phyloP scores from a whole-genome alignment of 2,113 vertebrate species.

The Etheostoma cragini region DNA sequence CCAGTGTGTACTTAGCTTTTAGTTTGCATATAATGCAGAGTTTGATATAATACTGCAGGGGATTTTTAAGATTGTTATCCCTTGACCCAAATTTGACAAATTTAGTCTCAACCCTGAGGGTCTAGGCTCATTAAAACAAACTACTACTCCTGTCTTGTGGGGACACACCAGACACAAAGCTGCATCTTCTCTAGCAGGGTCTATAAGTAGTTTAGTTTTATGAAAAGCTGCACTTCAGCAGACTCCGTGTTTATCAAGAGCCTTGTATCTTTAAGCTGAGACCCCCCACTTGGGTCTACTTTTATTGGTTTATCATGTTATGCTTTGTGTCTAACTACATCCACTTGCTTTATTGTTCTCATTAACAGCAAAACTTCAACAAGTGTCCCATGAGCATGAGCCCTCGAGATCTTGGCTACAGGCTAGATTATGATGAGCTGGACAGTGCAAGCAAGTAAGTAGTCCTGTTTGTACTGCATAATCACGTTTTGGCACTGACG shows the following conservation, averaged over 20 bases:
- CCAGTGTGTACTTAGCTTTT: not conserved
- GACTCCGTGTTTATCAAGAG: constrained; percentile 31
- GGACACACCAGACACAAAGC: constrained; percentile 42
- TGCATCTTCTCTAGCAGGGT: constrained; percentile 26
- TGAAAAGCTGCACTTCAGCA: constrained; percentile 44
- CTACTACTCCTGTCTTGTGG: constrained; percentile 25
- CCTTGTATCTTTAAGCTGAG: constrained; percentile 21
- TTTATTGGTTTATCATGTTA: constrained; percentile 43
- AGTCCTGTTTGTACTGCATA: not conserved
- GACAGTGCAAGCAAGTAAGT: constrained; percentile 85
- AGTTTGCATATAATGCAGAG: constrained; percentile 39
- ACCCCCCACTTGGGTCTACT: constrained; percentile 28
- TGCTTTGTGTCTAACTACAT: constrained; percentile 41
- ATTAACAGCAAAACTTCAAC: constrained; percentile 73
- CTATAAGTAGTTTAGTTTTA: constrained; percentile 5
- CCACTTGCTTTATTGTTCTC: constrained; percentile 55
- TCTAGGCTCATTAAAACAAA: constrained; percentile 66
- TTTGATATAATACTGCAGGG: constrained; percentile 60
- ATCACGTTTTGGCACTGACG: not conserved
- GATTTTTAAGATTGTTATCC: constrained; percentile 64
- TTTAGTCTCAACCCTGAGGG: constrained; percentile 53
- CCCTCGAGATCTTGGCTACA: constrained; percentile 74
- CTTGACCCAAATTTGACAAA: constrained; percentile 70
- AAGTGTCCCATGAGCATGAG: constrained; percentile 73
- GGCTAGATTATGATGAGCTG: constrained; percentile 81